Conservation (phyloP, 2,888 invertebrate species). For the Alloplasta piceator region DNA sequence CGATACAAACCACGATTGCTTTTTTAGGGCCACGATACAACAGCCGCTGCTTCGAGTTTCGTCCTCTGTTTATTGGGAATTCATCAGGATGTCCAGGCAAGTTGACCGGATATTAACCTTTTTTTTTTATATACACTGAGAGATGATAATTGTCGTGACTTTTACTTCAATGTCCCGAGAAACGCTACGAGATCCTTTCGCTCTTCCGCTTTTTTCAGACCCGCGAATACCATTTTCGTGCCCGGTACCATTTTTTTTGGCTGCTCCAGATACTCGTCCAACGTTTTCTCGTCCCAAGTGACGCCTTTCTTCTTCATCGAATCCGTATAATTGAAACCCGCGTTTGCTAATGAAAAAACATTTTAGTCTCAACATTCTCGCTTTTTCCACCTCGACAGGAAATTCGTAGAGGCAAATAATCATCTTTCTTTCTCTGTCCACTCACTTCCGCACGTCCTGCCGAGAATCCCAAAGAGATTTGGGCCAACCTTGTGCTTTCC, state of each 20-base stretch:
- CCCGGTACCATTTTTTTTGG: slow-evolving; percentile 91
- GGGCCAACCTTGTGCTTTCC: slow-evolving; percentile 89
- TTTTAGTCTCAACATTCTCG: not conserved
- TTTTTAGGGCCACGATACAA: slow-evolving; percentile 90
- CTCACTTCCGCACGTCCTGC: slow-evolving; percentile 79
- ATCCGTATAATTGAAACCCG: slow-evolving; percentile 86
- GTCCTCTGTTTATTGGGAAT: slow-evolving; percentile 91
- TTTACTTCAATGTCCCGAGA: slow-evolving; percentile 82
- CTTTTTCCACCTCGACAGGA: not conserved
- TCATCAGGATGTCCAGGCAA: slow-evolving; percentile 88
- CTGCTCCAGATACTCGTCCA: slow-evolving; percentile 88
- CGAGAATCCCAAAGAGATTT: slow-evolving; percentile 88
- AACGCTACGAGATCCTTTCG: slow-evolving; percentile 88
- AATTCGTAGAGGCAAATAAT: slow-evolving; percentile 2
- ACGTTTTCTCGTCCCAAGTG: slow-evolving; percentile 87
- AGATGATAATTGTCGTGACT: slow-evolving; percentile 84
- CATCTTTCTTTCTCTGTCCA: slow-evolving; percentile 26
- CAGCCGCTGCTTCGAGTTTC: slow-evolving; percentile 92
- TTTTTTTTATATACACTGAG: slow-evolving; percentile 84
- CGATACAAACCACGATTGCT: slow-evolving; percentile 1
- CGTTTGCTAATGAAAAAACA: slow-evolving; percentile 65
- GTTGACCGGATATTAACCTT: slow-evolving; percentile 41
- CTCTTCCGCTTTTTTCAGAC: slow-evolving; percentile 88
- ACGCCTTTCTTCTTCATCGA: slow-evolving; percentile 88
- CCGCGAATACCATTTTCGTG: slow-evolving; percentile 90